Conservation (phyloP, 2,888 invertebrate genomes). For the Cerastis leucographa region DNA sequence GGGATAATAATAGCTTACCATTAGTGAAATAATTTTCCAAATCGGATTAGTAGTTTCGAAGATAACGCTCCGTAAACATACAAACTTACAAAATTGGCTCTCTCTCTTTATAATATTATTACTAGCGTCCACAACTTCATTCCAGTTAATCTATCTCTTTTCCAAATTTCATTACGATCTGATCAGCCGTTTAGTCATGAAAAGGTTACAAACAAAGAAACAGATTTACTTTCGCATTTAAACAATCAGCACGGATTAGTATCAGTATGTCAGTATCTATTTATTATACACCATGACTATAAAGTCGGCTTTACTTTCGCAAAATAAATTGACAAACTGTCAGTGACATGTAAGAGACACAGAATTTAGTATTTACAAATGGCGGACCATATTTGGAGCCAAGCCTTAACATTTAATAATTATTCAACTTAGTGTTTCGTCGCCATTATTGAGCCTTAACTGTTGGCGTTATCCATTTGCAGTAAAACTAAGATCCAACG, state of each 20-base stretch:
- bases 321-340: slow-evolving; percentile 9
- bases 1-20: too few relatives aligned
- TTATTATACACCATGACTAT: background rate
- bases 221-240: too few relatives aligned
- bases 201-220: background rate
- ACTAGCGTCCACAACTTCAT: too few relatives aligned
- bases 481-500: slow-evolving; percentile 12
- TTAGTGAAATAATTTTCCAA: too few relatives aligned
- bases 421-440: background rate
- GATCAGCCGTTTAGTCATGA: background rate
- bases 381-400: slow-evolving; percentile 3
- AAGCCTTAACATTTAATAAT: slow-evolving; percentile 18
- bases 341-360: slow-evolving; percentile 2
- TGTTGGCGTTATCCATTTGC: slow-evolving; percentile 22
- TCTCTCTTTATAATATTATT: too few relatives aligned
- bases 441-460: background rate
- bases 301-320: background rate
- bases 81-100: too few relatives aligned
- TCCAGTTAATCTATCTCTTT: background rate
- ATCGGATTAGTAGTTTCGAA: too few relatives aligned
- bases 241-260: too few relatives aligned
- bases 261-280: too few relatives aligned
- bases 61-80: too few relatives aligned
- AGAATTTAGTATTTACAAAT: slow-evolving; percentile 1
- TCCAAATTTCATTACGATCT: background rate